phyloP scores from a whole-genome alignment of 2,888 invertebrate species.

The Mimumesa dahlbomi region DNA sequence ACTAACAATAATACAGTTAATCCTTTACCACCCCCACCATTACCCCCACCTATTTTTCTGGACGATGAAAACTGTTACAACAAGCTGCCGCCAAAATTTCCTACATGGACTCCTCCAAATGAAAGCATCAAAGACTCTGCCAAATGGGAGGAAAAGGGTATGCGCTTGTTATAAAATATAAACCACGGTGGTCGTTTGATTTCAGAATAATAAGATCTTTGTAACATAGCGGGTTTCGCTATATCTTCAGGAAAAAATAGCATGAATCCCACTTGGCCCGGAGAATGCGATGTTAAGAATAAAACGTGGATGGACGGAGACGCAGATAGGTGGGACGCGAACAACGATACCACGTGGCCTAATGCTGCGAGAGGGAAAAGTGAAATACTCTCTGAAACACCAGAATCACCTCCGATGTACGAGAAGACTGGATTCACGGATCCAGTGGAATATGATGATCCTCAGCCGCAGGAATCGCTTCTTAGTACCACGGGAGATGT shows the following conservation, averaged over 20 bases:
- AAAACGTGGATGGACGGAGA: constrained; percentile 76
- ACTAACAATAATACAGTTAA: constrained; percentile 69
- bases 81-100: constrained; percentile 80
- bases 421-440: constrained; percentile 84
- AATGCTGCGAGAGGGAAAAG: constrained; percentile 64
- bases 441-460: constrained; percentile 85
- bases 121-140: constrained; percentile 72
- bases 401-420: constrained; percentile 85
- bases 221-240: constrained; percentile 41
- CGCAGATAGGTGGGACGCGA: constrained; percentile 74
- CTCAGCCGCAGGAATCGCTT: constrained; percentile 77
- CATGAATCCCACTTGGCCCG: constrained; percentile 74
- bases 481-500: constrained; percentile 76
- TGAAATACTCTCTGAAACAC: constrained; percentile 81
- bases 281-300: constrained; percentile 68
- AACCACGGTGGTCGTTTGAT: neutral
- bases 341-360: constrained; percentile 72
- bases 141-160: constrained; percentile 78
- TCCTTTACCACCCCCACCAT: constrained; percentile 78
- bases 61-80: constrained; percentile 79
- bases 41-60: constrained; percentile 78
- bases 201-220: constrained; percentile 30
- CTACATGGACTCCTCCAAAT: constrained; percentile 78
- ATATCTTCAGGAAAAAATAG: constrained; percentile 70
- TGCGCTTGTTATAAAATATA: constrained; percentile 10